Evolutionary conservation across 2,888 invertebrate species (phyloP), one percentile per base, ranked within the genome.

Genomic region (Heteromurus nitidus): DNA sequence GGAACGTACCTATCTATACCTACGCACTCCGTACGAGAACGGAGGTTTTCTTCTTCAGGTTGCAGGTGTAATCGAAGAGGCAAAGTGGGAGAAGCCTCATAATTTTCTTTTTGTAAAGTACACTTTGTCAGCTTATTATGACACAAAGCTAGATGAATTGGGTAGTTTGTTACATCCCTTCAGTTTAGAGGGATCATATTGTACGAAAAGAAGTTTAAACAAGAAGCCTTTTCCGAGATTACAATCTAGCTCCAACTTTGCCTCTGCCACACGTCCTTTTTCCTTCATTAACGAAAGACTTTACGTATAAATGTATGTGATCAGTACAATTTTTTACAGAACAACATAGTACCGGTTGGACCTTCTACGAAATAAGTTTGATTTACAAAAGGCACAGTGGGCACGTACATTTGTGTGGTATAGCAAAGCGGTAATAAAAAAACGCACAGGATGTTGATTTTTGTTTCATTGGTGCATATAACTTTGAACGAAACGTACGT

Each of bases 81-180:
- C 30, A 58, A 69, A 62, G 50, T 30, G 50, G 22, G 31, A 67
- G 73, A 73, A 73, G 68, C 68, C 72, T 65, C 73, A 80, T 73
- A 80, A 67, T 60, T 73, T 67, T 65, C 62, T 68, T 26, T 31
- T 31, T 55, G 31, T 18, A 18, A 62, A 11, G 16, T 55, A 58
- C 62, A 70, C 20, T 60, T 80, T 73, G 73, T 73, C 68, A 73
- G 60, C 67, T 67, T 68, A 65, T 53, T 31, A 44, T 73, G 80
- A 80, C 80, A 53, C 22, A 68, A 80, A 80, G 67, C 73, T 50
- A 60, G 73, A 80, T 73, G 62, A 73, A 80, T 80, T 58, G 65
- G 50, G 44, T 22, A 24, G n/a, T 9, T 22, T 55, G 50, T 50
- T 18, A 50, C n/a, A 7, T 16, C 22, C 20, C 55, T 22, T 24